Conservation (phyloP, 2,888 invertebrate species). For the Phaonia tiefii region DNA sequence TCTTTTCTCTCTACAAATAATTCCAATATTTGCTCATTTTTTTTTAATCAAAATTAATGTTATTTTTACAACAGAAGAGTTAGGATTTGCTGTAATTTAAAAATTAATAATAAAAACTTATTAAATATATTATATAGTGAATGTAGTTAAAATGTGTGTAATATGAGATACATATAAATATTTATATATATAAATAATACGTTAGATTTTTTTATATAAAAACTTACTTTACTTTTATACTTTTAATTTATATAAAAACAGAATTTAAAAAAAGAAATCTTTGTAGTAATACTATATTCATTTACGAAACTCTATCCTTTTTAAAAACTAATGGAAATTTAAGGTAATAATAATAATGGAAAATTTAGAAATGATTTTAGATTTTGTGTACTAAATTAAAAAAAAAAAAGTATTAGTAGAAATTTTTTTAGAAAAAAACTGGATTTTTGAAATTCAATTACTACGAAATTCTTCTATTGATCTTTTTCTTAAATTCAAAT, state of each 20-base stretch:
- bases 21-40: no score
- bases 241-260: no score
- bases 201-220: constrained; percentile 62
- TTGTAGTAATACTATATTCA: constrained; percentile 40
- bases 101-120: no score
- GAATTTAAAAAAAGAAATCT: constrained; percentile 40
- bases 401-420: constrained; percentile 1
- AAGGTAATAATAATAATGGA: background rate
- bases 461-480: background rate
- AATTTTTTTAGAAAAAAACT: constrained; percentile 1
- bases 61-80: no score
- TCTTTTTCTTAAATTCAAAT: background rate
- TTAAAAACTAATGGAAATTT: constrained; percentile 4
- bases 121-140: no score
- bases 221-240: no score
- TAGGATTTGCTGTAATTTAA: no score
- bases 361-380: constrained; percentile 3
- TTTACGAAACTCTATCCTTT: constrained; percentile 42
- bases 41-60: no score
- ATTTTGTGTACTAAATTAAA: constrained; percentile 1
- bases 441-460: background rate
- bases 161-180: constrained; percentile 41
- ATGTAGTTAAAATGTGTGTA: constrained; percentile 40
- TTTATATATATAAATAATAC: constrained; percentile 43
- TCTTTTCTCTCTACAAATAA: no score